Percentiles rank a stretch among this genome's conserved stretches.
phyloP scores from a whole-genome alignment of 2,113 vertebrate species.

The Rhabdomys dilectus region DNA sequence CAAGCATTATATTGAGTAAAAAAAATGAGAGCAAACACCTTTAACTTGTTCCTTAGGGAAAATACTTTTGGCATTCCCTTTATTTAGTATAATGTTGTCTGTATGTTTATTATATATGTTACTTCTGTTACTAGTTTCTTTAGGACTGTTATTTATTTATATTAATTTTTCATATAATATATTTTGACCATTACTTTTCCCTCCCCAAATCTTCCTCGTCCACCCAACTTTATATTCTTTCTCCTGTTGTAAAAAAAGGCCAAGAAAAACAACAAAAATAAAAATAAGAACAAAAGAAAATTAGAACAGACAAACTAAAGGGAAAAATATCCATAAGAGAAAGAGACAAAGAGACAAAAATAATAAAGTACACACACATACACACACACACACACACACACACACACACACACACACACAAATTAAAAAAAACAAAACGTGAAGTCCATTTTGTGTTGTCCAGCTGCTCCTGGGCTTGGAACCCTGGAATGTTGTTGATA shows the following conservation, averaged over 20 bases:
- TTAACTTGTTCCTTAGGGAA: not conserved
- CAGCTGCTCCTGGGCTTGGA: not conserved
- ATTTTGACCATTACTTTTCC: not conserved
- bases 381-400: not conserved
- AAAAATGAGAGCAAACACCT: not conserved
- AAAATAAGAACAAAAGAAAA: not conserved
- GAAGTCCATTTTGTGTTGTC: not conserved
- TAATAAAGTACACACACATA: too few species aligned
- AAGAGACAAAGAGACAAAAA: too few species aligned
- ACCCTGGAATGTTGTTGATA: not conserved
- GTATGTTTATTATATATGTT: not conserved
- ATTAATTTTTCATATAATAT: not conserved
- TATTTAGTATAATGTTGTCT: not conserved
- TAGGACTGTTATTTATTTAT: not conserved
- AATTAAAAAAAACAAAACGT: not conserved
- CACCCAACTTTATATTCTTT: not conserved
- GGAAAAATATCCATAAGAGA: too few species aligned
- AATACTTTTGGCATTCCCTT: not conserved
- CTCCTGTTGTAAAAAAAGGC: not conserved
- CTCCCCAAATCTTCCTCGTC: not conserved
- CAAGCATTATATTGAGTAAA: not conserved
- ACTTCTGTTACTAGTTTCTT: not conserved
- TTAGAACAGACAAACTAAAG: too few species aligned
- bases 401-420: not conserved
- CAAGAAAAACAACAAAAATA: not conserved